Conservation (phyloP, 2,797 vertebrate species). For the Galago senegalensis region DNA sequence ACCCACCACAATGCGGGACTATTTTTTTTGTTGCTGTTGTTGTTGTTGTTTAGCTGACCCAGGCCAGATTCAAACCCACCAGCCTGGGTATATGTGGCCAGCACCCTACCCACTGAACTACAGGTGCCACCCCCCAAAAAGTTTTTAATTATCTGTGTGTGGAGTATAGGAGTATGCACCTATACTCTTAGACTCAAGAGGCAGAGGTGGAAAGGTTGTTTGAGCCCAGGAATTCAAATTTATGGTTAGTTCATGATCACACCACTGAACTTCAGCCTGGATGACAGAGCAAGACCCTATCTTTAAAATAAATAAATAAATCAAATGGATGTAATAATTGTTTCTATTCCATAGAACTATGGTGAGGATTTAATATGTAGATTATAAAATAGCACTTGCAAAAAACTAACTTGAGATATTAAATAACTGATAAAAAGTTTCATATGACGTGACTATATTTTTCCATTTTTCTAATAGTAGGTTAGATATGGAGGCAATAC, state of each 20-base stretch:
- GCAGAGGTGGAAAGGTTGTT: neutral
- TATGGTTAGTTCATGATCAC: neutral
- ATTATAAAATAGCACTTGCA: constrained; percentile 48
- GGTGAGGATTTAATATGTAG: constrained; percentile 48
- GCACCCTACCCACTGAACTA: too few species aligned
- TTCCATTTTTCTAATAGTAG: constrained; percentile 34
- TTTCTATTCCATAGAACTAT: constrained; percentile 37
- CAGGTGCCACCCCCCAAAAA: too few species aligned
- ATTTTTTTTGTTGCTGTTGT: too few species aligned
- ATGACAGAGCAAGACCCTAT: neutral
- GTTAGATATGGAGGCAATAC: neutral
- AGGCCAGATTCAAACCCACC: too few species aligned
- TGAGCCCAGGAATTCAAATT: neutral
- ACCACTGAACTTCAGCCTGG: neutral
- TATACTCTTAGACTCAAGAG: neutral
- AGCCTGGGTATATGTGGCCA: too few species aligned
- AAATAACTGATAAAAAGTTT: constrained; percentile 60
- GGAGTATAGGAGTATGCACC: too few species aligned
- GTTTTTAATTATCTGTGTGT: too few species aligned
- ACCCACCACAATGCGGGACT: too few species aligned
- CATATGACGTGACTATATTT: constrained; percentile 9
- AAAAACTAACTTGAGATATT: constrained; percentile 50
- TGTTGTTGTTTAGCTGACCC: too few species aligned
- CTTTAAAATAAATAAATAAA: neutral
- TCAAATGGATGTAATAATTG: constrained; percentile 41